Evolutionary conservation across 1,140 invertebrate species (phyloP), one percentile per base, ranked within the genome.

Genomic region (Brachionus rubens): DNA sequence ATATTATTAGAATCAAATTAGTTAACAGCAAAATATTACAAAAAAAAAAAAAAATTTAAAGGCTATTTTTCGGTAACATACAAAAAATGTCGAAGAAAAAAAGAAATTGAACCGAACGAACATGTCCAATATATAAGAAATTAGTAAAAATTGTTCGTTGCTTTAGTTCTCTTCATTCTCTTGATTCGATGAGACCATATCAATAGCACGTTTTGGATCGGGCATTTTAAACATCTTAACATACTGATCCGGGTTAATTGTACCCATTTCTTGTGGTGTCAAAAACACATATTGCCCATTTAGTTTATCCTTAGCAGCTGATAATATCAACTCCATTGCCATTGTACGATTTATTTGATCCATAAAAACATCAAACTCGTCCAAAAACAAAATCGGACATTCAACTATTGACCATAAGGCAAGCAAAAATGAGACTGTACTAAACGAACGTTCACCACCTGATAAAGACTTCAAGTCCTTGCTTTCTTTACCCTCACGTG

Each of bases 351-450:
- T 72, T 72, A 72, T 72, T 72, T 72, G 68, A 48, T 72, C 68
- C 91, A 98, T 97, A 82, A 94, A 99, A 0, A 98, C 94, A 83
- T 98, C 96, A 84, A 98, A 98, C 87, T 99, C 96, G 83, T 98
- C 96, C 48, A 98, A 86, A 81, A 96, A 94, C 82, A 93, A 91
- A 83, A 98, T 97, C 0, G 96, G 96, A 76, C 92, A 88, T 77
- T 91, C 89, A 79, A 92, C 91, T 65, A 90, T 90, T 47, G 92
- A 90, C 96, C 96, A 98, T 12, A 99, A 86, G 2, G 95, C 88
- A 80, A 98, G 88, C 76, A 99, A 89, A 81, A 98, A 94, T 16
- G 92, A 91, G 7, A 98, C 91, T 0, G 94, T 98, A 0, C 93
- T 90, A 85, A 91, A 98, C 3, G 94, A 96, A 47, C 93, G 87